Evolutionary conservation across 2,113 vertebrate genomes (phyloP).

Genomic region (Perca fluviatilis): DNA sequence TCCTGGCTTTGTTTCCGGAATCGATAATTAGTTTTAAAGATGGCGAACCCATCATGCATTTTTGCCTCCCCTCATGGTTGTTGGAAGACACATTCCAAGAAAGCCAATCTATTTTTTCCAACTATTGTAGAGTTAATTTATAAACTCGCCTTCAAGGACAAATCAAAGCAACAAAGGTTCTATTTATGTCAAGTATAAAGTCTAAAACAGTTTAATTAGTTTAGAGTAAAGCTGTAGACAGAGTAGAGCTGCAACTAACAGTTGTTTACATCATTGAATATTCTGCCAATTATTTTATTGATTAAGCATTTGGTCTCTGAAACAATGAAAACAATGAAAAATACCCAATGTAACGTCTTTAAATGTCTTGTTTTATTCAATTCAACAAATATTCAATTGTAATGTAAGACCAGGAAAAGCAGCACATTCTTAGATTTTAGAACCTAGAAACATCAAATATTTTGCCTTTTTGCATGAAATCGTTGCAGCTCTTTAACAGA

Average conservation of each 20-base stretch:
- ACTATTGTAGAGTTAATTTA: neutral
- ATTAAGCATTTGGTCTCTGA: neutral
- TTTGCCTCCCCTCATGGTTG: neutral
- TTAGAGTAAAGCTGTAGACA: neutral
- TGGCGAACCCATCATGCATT: neutral
- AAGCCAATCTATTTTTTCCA: neutral
- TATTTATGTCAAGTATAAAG: neutral
- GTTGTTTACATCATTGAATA: neutral
- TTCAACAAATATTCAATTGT: too few species aligned
- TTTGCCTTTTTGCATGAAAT: neutral
- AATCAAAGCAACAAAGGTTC: neutral
- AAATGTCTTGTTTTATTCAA: neutral
- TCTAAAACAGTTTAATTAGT: neutral
- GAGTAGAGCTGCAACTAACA: neutral
- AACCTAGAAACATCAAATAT: neutral
- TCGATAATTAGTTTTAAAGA: conserved; percentile 44
- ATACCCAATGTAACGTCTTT: neutral
- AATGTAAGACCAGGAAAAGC: neutral
- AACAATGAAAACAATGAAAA: neutral
- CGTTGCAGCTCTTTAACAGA: neutral
- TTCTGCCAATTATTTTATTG: neutral
- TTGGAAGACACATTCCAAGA: neutral
- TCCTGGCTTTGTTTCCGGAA: conserved; percentile 35
- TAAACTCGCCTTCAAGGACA: neutral
- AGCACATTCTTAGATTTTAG: neutral